Evolutionary conservation across 2,113 vertebrate genomes (phyloP), one percentile per base, ranked within the genome.

Genomic region (Trinectes maculatus): DNA sequence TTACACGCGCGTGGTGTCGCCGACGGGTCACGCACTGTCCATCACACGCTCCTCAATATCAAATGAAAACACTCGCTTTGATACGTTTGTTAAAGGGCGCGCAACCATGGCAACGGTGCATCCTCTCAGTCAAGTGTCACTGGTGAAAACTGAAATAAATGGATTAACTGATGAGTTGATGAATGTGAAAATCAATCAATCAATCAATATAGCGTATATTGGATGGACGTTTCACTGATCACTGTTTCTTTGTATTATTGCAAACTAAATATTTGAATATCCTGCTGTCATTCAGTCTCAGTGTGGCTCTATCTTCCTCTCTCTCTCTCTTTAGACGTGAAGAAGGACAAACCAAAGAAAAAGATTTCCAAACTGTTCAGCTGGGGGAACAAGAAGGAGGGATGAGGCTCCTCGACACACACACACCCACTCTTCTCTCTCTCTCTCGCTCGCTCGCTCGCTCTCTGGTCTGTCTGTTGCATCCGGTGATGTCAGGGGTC

Each of bases 291-390:
- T n/a, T n/a, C n/a, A n/a, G n/a, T n/a, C n/a, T n/a, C n/a, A n/a
- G n/a, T n/a, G n/a, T n/a, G n/a, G n/a, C 43, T 29, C 3, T 54
- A 8, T 62, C 10, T 29, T 22, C 21, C 5, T 69, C 24, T 53
- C 21, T 29, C 8, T 31, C n/a, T 21, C 18, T 13, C 10, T 19
- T 42, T 74, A 94, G 93, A 84, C 63, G 21, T 89, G 2, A 93
- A 93, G 77, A 93, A 92, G 64, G 88, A 91, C 2, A 92, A 92
- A 66, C 46, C 59, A 5, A 93, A 92, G 89, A 93, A 86, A 48
- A 91, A 88, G 73, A 90, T 87, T 16, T 49, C 85, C 62, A 89
- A 82, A 61, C 69, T 87, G 56, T 93, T 94, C 16, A 0, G 43
- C 5, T 74, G 88, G 86, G 84, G 82, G 37, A 77, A 2, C 74